Evolutionary conservation across 92 coral and sea anemone species (phyloP).

Genomic region (Porites evermanni): DNA sequence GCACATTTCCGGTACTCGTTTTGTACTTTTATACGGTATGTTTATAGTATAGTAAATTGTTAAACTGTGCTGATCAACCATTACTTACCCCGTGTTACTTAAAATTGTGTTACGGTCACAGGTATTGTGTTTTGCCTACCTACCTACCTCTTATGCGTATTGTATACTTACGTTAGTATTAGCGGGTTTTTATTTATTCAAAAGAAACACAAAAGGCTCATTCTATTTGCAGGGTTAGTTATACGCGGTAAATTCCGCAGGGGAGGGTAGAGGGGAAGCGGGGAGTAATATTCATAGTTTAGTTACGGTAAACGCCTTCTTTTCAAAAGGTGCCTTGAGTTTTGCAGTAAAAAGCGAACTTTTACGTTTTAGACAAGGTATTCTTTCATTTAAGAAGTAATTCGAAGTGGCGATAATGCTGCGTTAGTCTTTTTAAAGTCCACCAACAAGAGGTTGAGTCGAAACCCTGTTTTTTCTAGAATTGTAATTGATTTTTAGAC

Average conservation of each 20-base stretch:
- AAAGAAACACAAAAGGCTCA: not conserved
- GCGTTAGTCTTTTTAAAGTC: not conserved
- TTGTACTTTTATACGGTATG: not conserved
- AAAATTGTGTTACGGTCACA: conserved; percentile 29
- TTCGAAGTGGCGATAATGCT: not conserved
- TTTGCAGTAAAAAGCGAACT: not conserved
- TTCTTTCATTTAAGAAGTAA: not conserved
- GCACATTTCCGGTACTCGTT: not conserved
- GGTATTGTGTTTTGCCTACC: conserved; percentile 20
- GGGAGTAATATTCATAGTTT: not conserved
- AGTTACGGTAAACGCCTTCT: not conserved
- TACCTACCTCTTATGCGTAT: not conserved
- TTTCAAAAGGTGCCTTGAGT: not conserved
- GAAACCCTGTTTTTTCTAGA: conserved; percentile 17
- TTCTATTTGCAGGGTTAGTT: not conserved
- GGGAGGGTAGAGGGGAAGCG: not conserved
- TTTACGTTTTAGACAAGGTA: not conserved
- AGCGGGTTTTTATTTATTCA: conserved; percentile 30
- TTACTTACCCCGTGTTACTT: not conserved
- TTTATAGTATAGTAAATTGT: not conserved
- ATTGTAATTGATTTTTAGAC: conserved; percentile 42
- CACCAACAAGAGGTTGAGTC: not conserved
- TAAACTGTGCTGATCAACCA: not conserved
- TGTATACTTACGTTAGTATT: conserved; percentile 9
- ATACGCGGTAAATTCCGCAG: not conserved